phyloP scores from a whole-genome alignment of 1,140 invertebrate species.

The Glossosoma conforme region DNA sequence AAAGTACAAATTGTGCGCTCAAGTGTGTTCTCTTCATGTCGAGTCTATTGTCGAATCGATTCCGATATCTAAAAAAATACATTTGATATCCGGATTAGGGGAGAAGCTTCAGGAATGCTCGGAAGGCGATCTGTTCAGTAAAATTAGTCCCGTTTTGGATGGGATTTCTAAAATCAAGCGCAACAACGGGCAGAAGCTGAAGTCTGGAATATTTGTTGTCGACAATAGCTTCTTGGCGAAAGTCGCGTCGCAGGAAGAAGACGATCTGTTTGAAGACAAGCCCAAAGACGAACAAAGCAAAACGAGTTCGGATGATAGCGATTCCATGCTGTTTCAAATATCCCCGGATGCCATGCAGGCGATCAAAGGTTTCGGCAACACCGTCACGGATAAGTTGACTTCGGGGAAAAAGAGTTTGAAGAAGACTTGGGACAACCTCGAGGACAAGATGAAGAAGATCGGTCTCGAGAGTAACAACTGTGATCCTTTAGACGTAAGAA shows the following conservation, averaged over 20 bases:
- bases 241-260: conserved; percentile 34
- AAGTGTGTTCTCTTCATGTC: conserved; percentile 43
- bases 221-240: conserved; percentile 49
- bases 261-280: conserved; percentile 20
- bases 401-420: conserved; percentile 48
- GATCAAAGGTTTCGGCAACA: conserved; percentile 47
- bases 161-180: conserved; percentile 42
- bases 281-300: conserved; percentile 29
- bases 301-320: conserved; percentile 32
- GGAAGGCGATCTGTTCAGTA: conserved; percentile 31
- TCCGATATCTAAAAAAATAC: conserved; percentile 36
- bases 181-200: conserved; percentile 42
- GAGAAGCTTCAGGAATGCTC: conserved; percentile 39
- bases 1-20: conserved; percentile 46
- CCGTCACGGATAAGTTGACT: conserved; percentile 47
- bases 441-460: conserved; percentile 29
- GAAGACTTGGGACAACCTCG: conserved; percentile 43
- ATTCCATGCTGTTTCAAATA: conserved; percentile 37
- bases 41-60: conserved; percentile 40
- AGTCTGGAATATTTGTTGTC: conserved; percentile 51
- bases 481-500: conserved; percentile 25
- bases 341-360: conserved; percentile 46
- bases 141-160: conserved; percentile 36
- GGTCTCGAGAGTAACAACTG: conserved; percentile 21
- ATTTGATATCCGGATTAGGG: conserved; percentile 44